Conservation (phyloP, 1,140 invertebrate species). For the Hyles vespertilio region DNA sequence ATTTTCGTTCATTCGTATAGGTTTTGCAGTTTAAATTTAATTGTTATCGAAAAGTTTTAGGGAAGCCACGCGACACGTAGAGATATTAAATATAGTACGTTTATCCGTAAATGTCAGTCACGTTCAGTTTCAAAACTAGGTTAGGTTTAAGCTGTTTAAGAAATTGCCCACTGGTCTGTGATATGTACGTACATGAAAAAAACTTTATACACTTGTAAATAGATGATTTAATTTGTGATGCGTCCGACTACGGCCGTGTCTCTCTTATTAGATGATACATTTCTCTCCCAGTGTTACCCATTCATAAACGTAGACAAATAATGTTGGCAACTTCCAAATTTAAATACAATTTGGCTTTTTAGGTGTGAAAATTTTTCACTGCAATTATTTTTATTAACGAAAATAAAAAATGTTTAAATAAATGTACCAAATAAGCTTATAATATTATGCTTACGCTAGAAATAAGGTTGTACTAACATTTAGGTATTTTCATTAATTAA, state of each 20-base stretch:
- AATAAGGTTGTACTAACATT: constrained; percentile 28
- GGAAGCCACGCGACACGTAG: no score
- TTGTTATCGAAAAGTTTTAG: no score
- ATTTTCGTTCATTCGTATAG: no score
- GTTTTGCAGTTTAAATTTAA: no score
- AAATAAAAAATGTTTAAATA: constrained; percentile 14
- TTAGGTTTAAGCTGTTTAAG: constrained; percentile 23
- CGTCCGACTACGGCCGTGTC: not conserved
- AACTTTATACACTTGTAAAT: constrained; percentile 11
- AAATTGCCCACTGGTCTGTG: constrained; percentile 32
- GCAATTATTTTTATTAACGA: constrained; percentile 3
- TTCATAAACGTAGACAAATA: no score
- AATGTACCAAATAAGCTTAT: constrained; percentile 29
- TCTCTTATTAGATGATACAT: no score
- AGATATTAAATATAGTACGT: no score
- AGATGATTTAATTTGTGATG: not conserved
- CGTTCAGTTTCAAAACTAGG: constrained; percentile 16
- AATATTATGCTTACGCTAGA: constrained; percentile 26
- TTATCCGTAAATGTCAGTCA: constrained; percentile 5
- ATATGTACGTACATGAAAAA: constrained; percentile 25
- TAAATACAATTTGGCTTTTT: constrained; percentile 35
- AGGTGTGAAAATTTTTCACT: constrained; percentile 22
- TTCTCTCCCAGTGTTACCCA: no score
- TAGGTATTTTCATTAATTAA: constrained; percentile 11
- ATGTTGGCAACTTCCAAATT: no score